Conservation (phyloP, 2,888 invertebrate species). For the Acleris literana region DNA sequence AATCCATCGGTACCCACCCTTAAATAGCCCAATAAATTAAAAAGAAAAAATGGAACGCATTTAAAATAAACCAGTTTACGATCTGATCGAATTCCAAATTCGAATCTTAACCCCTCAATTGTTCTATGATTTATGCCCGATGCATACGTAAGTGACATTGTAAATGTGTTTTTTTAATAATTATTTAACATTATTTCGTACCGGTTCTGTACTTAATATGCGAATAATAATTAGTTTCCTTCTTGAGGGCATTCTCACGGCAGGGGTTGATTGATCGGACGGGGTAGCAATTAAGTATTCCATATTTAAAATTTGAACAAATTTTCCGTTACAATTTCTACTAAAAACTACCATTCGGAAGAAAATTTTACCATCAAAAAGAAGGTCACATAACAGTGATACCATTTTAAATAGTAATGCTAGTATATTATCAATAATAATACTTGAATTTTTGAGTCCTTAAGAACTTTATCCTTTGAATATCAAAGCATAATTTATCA, state of each 20-base stretch:
- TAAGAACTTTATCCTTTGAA: slow-evolving; percentile 20
- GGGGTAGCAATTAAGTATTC: slow-evolving; percentile 33
- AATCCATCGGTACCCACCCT: slow-evolving; percentile 58
- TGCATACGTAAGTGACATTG: slow-evolving; percentile 63
- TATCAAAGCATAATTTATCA: slow-evolving; percentile 35
- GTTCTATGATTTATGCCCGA: slow-evolving; percentile 80
- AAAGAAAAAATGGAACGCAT: slow-evolving; percentile 56
- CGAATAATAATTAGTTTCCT: slow-evolving; percentile 80
- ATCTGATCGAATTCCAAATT: slow-evolving; percentile 47
- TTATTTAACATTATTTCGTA: slow-evolving; percentile 62
- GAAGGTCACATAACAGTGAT: neutral
- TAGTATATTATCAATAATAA: no score
- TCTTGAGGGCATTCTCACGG: slow-evolving; percentile 72
- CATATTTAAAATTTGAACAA: slow-evolving; percentile 27
- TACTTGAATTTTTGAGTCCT: neutral
- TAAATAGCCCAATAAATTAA: slow-evolving; percentile 76
- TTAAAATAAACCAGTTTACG: slow-evolving; percentile 66
- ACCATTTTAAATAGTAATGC: slow-evolving; percentile 6
- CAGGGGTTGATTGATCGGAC: slow-evolving; percentile 70
- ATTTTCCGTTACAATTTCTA: slow-evolving; percentile 23
- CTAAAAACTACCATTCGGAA: slow-evolving; percentile 8
- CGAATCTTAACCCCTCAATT: slow-evolving; percentile 64
- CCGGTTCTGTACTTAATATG: slow-evolving; percentile 71
- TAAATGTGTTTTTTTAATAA: slow-evolving; percentile 57
- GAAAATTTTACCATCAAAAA: neutral